Evolutionary conservation across 2,888 invertebrate genomes (phyloP), one percentile per base, ranked within the genome.

Genomic region (Arenicola marina): DNA sequence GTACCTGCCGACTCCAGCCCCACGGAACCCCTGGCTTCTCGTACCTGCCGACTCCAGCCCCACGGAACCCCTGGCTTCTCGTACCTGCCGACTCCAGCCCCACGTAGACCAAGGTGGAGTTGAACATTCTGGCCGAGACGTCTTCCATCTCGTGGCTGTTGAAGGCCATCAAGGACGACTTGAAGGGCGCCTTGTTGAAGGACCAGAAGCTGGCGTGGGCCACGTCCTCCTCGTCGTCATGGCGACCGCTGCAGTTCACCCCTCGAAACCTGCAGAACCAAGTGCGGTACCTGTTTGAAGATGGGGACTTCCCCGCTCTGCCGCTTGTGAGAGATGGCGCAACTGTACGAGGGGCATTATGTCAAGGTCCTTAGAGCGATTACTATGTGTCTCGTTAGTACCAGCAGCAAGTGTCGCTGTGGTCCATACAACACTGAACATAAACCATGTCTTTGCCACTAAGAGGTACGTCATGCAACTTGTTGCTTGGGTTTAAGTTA

Each of bases 41-140:
- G n/a, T n/a, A n/a, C n/a, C n/a, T n/a, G n/a, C n/a, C n/a, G n/a
- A n/a, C n/a, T n/a, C n/a, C n/a, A n/a, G n/a, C n/a, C n/a, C n/a
- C n/a, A n/a, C n/a, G n/a, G n/a, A n/a, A n/a, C n/a, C n/a, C n/a
- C n/a, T n/a, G n/a, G n/a, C n/a, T n/a, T n/a, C n/a, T 48, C 66
- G 26, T 51, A 71, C 71, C 63, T 28, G 68, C 62, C 29, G 65
- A 61, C 88, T 85, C 73, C 15, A 81, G 72, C 18, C 79, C 80
- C 28, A 81, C 77, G 84, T 94, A 96, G 28, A 92, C 92, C 73
- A 96, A 87, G 78, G 95, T 91, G 48, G 90, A 87, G 83, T 92
- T 92, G 82, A 95, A 96, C 77, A 95, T 91, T 84, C 92, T 92
- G 73, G 93, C 84, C 78, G 93, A 91, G 18, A 91, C 87, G 71